A percentile compares a stretch with the other conserved stretches of the same genome.
These are phyloP conservation scores for Spheniscus humboldti DNA, from an alignment of 2,797 vertebrate species.

Conservation along the genomic window DNA sequence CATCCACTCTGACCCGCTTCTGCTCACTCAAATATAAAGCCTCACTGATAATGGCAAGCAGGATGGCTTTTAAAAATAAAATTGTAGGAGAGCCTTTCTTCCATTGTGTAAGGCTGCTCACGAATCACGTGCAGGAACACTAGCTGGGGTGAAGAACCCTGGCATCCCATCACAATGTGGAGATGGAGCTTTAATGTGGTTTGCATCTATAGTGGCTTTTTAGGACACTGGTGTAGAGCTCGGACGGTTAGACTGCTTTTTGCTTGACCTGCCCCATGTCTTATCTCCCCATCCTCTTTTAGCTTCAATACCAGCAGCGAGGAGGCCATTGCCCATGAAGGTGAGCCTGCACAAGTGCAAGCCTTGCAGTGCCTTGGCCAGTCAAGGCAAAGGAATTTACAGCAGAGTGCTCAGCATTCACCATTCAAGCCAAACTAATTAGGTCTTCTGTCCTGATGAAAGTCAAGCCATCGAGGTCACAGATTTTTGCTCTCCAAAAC, in stretches of 20 bases:
- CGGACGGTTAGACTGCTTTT: not conserved
- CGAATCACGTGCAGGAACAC: not conserved
- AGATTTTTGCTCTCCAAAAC: not conserved
- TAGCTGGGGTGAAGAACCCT: rapidly evolving
- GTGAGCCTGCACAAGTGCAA: not conserved
- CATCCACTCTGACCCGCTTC: not conserved
- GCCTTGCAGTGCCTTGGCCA: not conserved
- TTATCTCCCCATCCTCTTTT: not conserved
- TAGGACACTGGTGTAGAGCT: not conserved
- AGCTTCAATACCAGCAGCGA: not conserved
- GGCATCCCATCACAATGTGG: rapidly evolving
- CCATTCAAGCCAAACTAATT: not conserved
- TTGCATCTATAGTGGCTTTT: not conserved
- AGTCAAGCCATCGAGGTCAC: not conserved
- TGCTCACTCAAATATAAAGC: not conserved
- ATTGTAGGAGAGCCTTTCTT: not conserved
- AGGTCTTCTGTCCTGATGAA: not conserved
- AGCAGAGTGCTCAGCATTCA: not conserved
- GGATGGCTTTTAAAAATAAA: not conserved
- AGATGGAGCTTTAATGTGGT: not conserved
- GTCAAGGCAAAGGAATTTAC: not conserved
- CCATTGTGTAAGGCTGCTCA: not conserved
- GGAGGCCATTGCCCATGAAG: not conserved
- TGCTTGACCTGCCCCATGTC: not conserved
- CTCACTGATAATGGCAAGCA: not conserved